A percentile compares a stretch with the other conserved stretches of the same genome.
Conservation (phyloP, 2,797 vertebrate species). For the Buphagus erythrorhynchus region DNA sequence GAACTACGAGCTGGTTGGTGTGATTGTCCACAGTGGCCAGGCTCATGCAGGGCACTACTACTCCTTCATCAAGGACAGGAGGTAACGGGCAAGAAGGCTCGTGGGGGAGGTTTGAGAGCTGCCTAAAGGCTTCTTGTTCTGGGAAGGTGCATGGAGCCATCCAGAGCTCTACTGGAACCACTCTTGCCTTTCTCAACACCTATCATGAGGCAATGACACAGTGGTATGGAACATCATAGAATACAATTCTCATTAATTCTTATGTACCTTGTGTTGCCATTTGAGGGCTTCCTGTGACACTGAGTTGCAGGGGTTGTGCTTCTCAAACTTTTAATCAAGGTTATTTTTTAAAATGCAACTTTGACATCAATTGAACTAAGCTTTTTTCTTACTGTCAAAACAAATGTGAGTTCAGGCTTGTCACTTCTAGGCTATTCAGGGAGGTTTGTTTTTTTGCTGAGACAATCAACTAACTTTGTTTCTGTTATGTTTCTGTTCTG, state of each 20-base stretch:
- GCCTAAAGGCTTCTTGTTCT: background rate
- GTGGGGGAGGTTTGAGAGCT: rapidly evolving
- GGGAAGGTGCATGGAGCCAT: background rate
- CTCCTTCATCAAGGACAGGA: constrained; percentile 97
- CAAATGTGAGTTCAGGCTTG: background rate
- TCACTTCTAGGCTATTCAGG: background rate
- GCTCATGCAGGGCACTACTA: constrained; percentile 98
- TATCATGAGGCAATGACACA: background rate
- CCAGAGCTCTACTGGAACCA: background rate
- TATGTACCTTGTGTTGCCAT: background rate
- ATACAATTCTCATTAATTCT: background rate
- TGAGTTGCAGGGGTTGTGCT: background rate
- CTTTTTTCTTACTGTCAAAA: background rate
- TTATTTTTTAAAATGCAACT: background rate
- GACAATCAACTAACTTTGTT: background rate
- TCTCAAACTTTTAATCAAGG: background rate
- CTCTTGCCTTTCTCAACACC: background rate
- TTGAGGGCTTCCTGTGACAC: background rate
- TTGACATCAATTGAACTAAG: background rate
- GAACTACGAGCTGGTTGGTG: constrained; percentile 97
- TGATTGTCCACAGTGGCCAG: constrained; percentile 98
- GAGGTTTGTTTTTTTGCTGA: background rate
- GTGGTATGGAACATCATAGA: rapidly evolving
- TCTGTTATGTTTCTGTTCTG: background rate
- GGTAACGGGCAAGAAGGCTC: constrained; percentile 75